Percentiles rank a stretch among this genome's conserved stretches.
Evolutionary conservation across 2,888 invertebrate genomes (phyloP).

Genomic region (Lypha dubia): DNA sequence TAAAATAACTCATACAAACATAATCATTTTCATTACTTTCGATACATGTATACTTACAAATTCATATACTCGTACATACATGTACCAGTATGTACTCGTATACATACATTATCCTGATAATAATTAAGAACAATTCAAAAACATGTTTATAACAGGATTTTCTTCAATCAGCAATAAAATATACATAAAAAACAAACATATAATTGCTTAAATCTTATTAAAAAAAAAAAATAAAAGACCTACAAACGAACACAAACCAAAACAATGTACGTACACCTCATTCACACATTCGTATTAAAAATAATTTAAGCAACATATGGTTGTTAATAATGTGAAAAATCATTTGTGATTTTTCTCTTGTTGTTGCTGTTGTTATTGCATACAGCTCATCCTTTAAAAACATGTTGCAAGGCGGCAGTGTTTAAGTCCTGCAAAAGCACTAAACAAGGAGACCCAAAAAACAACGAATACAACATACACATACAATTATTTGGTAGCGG

Average conservation of each 20-base stretch:
- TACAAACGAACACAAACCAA: not conserved
- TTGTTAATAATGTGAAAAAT: conserved; percentile 46
- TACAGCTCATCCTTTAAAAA: not conserved
- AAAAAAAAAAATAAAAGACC: conserved; percentile 1
- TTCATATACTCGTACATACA: not conserved
- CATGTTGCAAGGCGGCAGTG: conserved; percentile 12
- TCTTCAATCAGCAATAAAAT: conserved; percentile 43
- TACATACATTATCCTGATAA: conserved; percentile 60
- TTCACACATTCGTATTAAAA: not conserved
- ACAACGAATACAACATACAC: not conserved
- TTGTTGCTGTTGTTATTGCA: not conserved
- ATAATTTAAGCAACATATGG: conserved; percentile 55
- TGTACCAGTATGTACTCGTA: too few relatives aligned
- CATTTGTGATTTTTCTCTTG: too few relatives aligned
- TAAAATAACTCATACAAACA: not conserved
- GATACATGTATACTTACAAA: not conserved
- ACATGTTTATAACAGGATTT: conserved; percentile 48
- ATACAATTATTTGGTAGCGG: not conserved
- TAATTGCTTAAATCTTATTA: not conserved
- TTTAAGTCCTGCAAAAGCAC: not conserved
- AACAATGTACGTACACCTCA: not conserved
- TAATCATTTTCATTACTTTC: conserved; percentile 14
- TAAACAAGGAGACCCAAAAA: not conserved
- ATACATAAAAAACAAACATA: conserved; percentile 7
- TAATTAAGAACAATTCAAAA: conserved; percentile 67